Evolutionary conservation across 1,140 invertebrate species (phyloP).

Genomic region (Acarapis woodi): DNA sequence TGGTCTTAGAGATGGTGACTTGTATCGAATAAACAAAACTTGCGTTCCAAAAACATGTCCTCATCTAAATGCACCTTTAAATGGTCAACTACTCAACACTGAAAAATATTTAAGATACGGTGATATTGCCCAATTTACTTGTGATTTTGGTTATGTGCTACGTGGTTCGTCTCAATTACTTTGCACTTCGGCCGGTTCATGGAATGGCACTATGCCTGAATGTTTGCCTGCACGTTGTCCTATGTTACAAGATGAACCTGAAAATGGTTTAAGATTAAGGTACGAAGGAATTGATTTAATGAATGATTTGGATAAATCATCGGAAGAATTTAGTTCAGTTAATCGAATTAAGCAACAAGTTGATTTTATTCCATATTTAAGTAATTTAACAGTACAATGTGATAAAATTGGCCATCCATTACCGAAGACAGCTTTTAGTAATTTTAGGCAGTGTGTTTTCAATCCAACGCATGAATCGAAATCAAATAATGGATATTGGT

Average conservation of each 20-base stretch:
- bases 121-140: constrained; percentile 65
- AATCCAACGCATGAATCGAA: constrained; percentile 52
- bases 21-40: constrained; percentile 70
- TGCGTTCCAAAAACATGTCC: constrained; percentile 74
- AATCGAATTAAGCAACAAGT: constrained; percentile 40
- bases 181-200: constrained; percentile 61
- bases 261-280: constrained; percentile 40
- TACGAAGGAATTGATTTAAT: constrained; percentile 3
- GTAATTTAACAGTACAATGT: constrained; percentile 61
- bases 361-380: constrained; percentile 51
- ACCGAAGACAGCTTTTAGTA: constrained; percentile 41
- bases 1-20: constrained; percentile 55
- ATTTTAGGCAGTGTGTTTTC: constrained; percentile 74
- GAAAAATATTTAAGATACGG: constrained; percentile 57
- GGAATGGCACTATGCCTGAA: constrained; percentile 73
- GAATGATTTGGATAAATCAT: no score
- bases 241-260: constrained; percentile 54
- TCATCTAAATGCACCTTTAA: constrained; percentile 40
- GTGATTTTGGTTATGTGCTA: constrained; percentile 78
- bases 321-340: background rate
- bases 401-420: constrained; percentile 39
- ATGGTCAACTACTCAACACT: constrained; percentile 56
- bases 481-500: constrained; percentile 32
- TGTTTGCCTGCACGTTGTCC: constrained; percentile 75
- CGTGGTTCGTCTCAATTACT: constrained; percentile 46